phyloP scores from a whole-genome alignment of 2,113 vertebrate species.

The Stomatorhinus ivindoensis region DNA sequence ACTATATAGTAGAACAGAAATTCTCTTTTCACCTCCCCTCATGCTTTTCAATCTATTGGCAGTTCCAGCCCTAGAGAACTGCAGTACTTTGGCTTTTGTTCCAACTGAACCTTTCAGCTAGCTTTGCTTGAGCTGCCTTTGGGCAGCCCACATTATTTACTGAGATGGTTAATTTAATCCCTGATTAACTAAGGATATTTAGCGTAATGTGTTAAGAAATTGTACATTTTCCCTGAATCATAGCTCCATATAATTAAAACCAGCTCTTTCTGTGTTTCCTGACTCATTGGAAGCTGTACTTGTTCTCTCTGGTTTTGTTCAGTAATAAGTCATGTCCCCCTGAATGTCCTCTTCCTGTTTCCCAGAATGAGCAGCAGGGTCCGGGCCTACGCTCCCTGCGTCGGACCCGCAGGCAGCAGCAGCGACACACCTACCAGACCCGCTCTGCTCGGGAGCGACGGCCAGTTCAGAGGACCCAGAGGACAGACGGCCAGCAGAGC shows the following conservation, averaged over 20 bases:
- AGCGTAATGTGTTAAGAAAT: not conserved
- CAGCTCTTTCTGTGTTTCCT: not conserved
- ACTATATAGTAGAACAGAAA: not conserved
- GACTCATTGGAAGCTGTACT: not conserved
- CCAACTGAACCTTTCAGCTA: not conserved
- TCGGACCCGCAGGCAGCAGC: conserved; percentile 74
- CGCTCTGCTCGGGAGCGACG: conserved; percentile 80
- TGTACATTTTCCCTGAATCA: not conserved
- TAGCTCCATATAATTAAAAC: not conserved
- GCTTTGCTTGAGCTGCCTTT: not conserved
- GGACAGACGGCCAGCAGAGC: conserved; percentile 40
- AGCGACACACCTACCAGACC: conserved; percentile 83
- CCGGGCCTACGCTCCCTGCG: conserved; percentile 67
- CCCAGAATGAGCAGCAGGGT: conserved; percentile 63
- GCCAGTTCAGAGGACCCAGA: conserved; percentile 51
- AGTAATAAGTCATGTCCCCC: not conserved
- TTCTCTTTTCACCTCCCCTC: not conserved
- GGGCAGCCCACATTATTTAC: not conserved
- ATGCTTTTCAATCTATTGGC: not conserved
- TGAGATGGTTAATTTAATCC: not conserved
- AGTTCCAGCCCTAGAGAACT: not conserved
- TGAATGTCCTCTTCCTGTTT: not conserved
- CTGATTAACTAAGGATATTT: not conserved
- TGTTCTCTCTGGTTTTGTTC: not conserved
- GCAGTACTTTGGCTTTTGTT: not conserved